Base-by-base conservation (phyloP, 2,888 invertebrate species). In the Drosophila meridionalis region DNA sequence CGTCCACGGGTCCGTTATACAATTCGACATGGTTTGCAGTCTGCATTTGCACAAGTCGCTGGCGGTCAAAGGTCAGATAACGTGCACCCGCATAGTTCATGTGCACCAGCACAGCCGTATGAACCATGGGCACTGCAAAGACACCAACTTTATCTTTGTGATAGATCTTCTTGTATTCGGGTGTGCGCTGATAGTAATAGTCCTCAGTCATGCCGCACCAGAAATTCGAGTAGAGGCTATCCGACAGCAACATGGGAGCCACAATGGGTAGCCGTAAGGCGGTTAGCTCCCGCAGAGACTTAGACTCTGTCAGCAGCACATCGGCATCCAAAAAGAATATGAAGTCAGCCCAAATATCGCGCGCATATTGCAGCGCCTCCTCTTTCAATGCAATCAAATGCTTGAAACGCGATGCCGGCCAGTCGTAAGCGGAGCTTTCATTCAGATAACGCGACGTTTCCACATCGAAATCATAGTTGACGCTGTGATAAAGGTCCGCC, bases 191-290 rank as follows among this genome's bases (percentile, higher is more conserved):
- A 91, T 98, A 98, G 92, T 98, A 97, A 91, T 96, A 98, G 73
- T 96, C 95, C 0, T 95, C 94, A 0, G 96, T 95, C 97, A 99
- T 98, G 4, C 97, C 99, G 83, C 97, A 97, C 99, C 99, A 99
- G 93, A 98, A 99, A 93, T 99, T 99, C 26, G 98, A 98, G 92
- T 99, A 99, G 43, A 97, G 93, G 14, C 97, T 97, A 70, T 97
- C 97, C 0, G 98, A 97, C 62, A 95, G 94, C 38, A 99, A 93
- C 96, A 99, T 96, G 0, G 99, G 99, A 0, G 98, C 96, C 4
- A 96, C 95, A 11, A 98, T 94, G 12, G 95, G 94, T 14, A 95
- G 87, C 43, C 95, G 94, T 80, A 96, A 95, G 0, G 91, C 89
- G 0, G 97, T 94, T 30, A 98, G 93, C 56, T 94, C 89, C 69